Percentiles rank a stretch among this genome's conserved stretches.
Conservation (phyloP, 1,140 invertebrate species). For the Drosophila kepulauana region DNA sequence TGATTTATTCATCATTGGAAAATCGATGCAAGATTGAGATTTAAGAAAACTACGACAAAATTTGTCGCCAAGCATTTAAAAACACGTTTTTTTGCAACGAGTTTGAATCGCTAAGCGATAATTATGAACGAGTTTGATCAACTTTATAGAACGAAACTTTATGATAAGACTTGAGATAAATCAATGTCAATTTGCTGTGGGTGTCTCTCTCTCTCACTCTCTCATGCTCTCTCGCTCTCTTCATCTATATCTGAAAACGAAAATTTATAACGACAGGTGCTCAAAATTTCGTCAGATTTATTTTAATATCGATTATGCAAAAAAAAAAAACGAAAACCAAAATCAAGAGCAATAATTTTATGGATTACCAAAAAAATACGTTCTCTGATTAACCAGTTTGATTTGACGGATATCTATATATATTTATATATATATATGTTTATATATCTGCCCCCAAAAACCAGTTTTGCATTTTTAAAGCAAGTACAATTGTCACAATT, state of each 20-base stretch:
- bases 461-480: conserved; percentile 10
- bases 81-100: conserved; percentile 9
- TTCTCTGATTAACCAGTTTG: conserved; percentile 25
- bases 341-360: conserved; percentile 33
- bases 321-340: background rate
- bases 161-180: conserved; percentile 16
- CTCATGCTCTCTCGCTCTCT: background rate
- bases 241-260: background rate
- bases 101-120: conserved; percentile 25
- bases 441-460: background rate
- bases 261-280: conserved; percentile 79
- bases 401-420: conserved; percentile 11
- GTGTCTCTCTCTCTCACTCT: background rate
- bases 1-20: conserved; percentile 44
- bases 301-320: conserved; percentile 21
- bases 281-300: conserved; percentile 29
- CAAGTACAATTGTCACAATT: conserved; percentile 24
- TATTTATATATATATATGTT: too few relatives aligned
- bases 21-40: background rate
- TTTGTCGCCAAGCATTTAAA: background rate
- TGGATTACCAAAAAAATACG: conserved; percentile 15
- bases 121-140: conserved; percentile 11
- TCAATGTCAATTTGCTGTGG: conserved; percentile 10
- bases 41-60: background rate
- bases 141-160: conserved; percentile 11